Evolutionary conservation across 2,113 vertebrate species (phyloP).

Genomic region (Hippoglossus stenolepis): DNA sequence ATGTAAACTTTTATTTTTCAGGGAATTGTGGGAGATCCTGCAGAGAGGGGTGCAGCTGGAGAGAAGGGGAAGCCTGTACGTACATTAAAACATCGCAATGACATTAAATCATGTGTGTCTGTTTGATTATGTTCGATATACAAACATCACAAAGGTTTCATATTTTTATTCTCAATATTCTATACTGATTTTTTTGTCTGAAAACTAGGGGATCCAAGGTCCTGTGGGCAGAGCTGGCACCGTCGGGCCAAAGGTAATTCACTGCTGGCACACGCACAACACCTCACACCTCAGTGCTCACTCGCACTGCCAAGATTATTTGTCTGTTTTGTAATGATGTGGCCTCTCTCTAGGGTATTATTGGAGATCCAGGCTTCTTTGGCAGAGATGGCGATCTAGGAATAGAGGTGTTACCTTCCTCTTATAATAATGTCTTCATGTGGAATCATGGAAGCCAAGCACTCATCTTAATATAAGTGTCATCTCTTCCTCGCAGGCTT

Average conservation of each 20-base stretch:
- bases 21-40: slow-evolving; percentile 86
- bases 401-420: slow-evolving; percentile 78
- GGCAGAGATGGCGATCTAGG: slow-evolving; percentile 84
- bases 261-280: not conserved
- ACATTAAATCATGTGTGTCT: not conserved
- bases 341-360: slow-evolving; percentile 77
- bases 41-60: slow-evolving; percentile 79
- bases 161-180: not conserved
- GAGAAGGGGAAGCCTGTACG: slow-evolving; percentile 83
- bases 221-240: slow-evolving; percentile 73
- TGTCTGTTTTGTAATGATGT: not conserved
- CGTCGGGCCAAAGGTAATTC: slow-evolving; percentile 76
- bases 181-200: not conserved
- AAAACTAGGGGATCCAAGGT: slow-evolving; percentile 79
- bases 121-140: slow-evolving; percentile 1
- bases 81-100: slow-evolving; percentile 23
- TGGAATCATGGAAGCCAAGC: not conserved
- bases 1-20: slow-evolving; percentile 31
- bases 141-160: not conserved
- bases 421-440: not conserved
- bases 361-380: slow-evolving; percentile 82
- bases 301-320: not conserved
- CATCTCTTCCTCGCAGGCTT: slow-evolving; percentile 72
- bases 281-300: not conserved
- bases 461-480: not conserved